A percentile compares a stretch with the other conserved stretches of the same genome.
These are phyloP conservation scores for Agrochola lota DNA, from an alignment of 2,888 invertebrate genomes.

Conservation along the genomic window DNA sequence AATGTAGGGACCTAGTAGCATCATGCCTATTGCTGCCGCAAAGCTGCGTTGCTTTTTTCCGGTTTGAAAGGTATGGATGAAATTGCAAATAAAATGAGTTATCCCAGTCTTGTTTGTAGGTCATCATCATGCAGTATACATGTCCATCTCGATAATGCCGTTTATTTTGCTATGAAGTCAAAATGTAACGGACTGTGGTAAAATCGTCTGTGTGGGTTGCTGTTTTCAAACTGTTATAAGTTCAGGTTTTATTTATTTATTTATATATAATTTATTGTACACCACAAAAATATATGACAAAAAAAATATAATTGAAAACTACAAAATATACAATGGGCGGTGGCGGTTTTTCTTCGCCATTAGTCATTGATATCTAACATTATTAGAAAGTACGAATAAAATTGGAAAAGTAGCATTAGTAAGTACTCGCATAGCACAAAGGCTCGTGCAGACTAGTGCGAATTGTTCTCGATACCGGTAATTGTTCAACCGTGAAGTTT, in stretches of 20 bases:
- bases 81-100: neutral
- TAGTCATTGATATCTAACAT: neutral
- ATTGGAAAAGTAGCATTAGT: no score
- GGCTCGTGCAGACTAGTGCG: no score
- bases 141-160: no score
- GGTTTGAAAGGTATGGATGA: neutral
- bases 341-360: neutral
- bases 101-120: neutral
- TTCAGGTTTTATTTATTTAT: neutral
- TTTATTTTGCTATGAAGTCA: neutral
- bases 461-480: no score
- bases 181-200: neutral
- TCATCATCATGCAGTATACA: neutral
- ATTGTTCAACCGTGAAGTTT: no score
- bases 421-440: neutral
- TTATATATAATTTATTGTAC: no score
- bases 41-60: neutral
- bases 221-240: neutral
- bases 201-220: neutral
- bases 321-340: no score
- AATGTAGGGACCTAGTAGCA: neutral
- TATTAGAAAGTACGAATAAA: no score
- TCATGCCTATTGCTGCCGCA: neutral
- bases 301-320: no score
- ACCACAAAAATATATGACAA: no score